These are phyloP conservation scores for Staurois parvus DNA, from an alignment of 2,797 vertebrate genomes.

Conservation along the genomic window DNA sequence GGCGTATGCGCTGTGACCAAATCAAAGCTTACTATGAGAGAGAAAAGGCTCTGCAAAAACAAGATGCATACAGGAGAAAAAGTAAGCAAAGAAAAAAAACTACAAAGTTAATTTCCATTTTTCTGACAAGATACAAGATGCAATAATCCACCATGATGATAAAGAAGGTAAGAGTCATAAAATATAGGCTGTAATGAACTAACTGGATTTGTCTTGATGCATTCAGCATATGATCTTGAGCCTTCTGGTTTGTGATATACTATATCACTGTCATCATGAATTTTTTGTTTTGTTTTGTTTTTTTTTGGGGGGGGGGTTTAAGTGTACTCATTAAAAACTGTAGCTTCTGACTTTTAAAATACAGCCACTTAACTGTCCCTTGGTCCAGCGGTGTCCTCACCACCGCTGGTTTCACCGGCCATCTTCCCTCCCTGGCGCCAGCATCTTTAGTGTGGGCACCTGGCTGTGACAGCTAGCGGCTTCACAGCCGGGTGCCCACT, in stretches of 20 bases:
- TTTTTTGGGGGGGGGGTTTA: too few species aligned
- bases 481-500: too few species aligned
- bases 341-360: too few species aligned
- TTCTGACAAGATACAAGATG: slow-evolving; percentile 84
- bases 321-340: background rate
- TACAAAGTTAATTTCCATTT: slow-evolving; percentile 80
- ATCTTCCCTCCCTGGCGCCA: too few species aligned
- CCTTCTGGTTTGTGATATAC: too few species aligned
- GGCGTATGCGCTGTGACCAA: slow-evolving; percentile 94
- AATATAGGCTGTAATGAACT: background rate
- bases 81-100: slow-evolving; percentile 78
- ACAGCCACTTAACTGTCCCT: too few species aligned
- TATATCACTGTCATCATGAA: too few species aligned
- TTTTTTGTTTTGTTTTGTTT: background rate
- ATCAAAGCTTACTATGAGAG: slow-evolving; percentile 92
- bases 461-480: too few species aligned
- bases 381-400: too few species aligned
- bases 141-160: slow-evolving; percentile 87
- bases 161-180: slow-evolving; percentile 86
- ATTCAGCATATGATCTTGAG: too few species aligned
- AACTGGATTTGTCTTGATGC: background rate
- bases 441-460: too few species aligned
- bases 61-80: slow-evolving; percentile 74
- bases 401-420: too few species aligned
- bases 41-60: slow-evolving; percentile 85